Conservation (phyloP, 2,113 vertebrate species). For the Etia nguti region DNA sequence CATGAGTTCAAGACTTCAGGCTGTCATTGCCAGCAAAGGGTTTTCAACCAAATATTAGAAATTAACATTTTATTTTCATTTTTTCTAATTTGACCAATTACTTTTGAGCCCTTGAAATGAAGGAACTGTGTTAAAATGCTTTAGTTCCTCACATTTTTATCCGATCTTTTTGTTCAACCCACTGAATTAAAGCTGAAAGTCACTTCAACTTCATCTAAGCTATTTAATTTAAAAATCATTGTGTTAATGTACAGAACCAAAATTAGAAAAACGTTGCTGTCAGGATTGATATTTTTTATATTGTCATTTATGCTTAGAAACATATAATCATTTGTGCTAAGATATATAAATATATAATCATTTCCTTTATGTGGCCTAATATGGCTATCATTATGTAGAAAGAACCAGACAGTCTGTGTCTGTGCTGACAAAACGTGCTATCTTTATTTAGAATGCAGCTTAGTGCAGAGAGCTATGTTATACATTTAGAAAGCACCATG, state of each 20-base stretch:
- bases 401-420: no score
- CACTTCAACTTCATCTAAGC: not conserved
- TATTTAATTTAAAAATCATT: not conserved
- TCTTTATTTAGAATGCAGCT: no score
- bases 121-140: not conserved
- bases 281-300: no score
- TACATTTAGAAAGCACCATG: no score
- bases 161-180: not conserved
- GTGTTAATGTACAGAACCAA: not conserved
- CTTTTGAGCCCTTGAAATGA: not conserved
- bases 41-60: not conserved
- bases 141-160: not conserved
- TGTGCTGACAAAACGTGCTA: no score
- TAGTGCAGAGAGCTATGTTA: no score
- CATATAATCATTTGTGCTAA: no score
- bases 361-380: no score
- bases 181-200: not conserved
- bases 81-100: not conserved
- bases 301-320: no score
- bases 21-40: not conserved
- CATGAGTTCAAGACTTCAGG: not conserved
- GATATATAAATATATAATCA: no score
- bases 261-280: not conserved
- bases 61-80: not conserved
- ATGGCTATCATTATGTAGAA: no score